Evolutionary conservation across 2,113 vertebrate genomes (phyloP).

Genomic region (Riparia riparia): DNA sequence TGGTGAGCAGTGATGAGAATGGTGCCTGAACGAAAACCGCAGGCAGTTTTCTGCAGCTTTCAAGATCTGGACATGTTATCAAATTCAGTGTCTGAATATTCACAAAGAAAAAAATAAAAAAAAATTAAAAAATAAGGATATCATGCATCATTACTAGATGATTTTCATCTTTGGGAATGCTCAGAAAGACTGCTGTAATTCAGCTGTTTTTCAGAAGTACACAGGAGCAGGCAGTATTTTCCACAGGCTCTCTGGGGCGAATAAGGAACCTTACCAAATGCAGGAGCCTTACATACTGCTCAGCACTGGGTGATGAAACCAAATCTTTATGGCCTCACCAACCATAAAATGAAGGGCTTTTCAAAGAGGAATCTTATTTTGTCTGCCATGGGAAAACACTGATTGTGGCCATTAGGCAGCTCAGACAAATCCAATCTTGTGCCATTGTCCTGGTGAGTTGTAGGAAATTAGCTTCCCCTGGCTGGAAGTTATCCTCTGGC

Average conservation of each 20-base stretch:
- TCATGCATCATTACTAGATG: background rate
- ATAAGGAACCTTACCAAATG: background rate
- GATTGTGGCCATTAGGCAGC: background rate
- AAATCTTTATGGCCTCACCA: background rate
- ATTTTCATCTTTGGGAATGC: background rate
- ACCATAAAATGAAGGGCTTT: conserved; percentile 2
- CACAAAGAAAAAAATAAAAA: background rate
- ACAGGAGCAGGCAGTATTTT: background rate
- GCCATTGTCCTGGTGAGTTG: background rate
- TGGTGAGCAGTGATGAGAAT: background rate
- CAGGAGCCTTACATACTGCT: background rate
- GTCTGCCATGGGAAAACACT: background rate
- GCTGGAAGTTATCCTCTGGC: conserved; percentile 7
- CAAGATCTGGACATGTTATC: background rate
- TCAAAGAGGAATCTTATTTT: conserved; percentile 7
- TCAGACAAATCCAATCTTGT: background rate
- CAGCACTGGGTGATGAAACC: background rate
- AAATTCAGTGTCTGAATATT: background rate
- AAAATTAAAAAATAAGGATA: rapidly evolving
- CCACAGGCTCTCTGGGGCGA: background rate
- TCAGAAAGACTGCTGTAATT: background rate
- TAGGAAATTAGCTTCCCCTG: background rate
- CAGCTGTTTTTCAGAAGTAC: background rate
- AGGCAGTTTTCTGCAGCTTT: background rate
- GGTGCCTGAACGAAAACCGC: background rate